These are phyloP conservation scores for Eurypyga helias DNA, from an alignment of 2,113 vertebrate species.

Conservation along the genomic window DNA sequence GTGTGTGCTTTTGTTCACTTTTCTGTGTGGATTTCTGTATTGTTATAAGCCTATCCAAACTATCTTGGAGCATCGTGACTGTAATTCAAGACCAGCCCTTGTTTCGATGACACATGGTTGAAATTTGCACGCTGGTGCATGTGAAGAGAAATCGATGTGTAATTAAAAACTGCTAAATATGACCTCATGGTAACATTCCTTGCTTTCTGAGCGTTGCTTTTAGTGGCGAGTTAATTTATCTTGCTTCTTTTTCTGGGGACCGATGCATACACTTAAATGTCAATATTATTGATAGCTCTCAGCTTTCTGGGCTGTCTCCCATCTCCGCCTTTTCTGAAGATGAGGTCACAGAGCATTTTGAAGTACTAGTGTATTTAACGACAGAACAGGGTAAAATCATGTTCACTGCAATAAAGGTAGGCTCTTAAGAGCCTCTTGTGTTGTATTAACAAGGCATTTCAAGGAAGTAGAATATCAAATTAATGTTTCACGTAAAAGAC, in stretches of 20 bases:
- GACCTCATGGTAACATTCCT: neutral
- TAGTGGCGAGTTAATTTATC: neutral
- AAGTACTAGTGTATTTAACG: constrained; percentile 36
- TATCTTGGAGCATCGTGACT: neutral
- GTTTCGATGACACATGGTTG: neutral
- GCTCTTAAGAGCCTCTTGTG: constrained; percentile 48
- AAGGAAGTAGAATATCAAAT: constrained; percentile 76
- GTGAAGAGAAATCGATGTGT: neutral
- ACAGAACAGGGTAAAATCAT: constrained; percentile 44
- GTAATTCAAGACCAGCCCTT: neutral
- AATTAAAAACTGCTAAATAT: neutral
- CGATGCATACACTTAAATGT: neutral
- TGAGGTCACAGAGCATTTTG: constrained; percentile 59
- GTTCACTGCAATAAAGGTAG: constrained; percentile 48
- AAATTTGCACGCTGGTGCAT: neutral
- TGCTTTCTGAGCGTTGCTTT: neutral
- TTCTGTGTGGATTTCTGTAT: neutral
- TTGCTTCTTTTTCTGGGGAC: constrained; percentile 3
- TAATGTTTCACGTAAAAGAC: constrained; percentile 76
- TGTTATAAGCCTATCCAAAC: neutral
- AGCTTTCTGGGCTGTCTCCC: neutral
- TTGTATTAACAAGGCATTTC: constrained; percentile 68
- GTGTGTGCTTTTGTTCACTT: neutral
- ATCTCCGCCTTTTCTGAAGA: constrained; percentile 22
- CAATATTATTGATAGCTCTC: constrained; percentile 24